Conservation (phyloP, 2,888 invertebrate genomes). For the Hyposoter didymator region DNA sequence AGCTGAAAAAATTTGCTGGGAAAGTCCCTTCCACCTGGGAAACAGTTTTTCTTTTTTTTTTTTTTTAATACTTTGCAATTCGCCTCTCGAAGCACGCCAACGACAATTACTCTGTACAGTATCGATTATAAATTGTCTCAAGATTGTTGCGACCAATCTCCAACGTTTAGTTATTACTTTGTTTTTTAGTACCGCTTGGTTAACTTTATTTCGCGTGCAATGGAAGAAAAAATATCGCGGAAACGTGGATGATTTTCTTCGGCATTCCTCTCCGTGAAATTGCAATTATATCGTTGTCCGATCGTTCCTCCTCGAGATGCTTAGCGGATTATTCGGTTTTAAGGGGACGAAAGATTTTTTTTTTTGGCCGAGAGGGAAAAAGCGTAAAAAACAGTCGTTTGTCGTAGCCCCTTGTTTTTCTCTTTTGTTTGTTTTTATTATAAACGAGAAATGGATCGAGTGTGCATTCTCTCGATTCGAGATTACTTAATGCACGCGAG, state of each 20-base stretch:
- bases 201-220: conserved; percentile 11
- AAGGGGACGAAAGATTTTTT: neutral
- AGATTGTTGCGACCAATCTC: conserved; percentile 23
- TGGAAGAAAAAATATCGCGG: neutral
- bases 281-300: neutral
- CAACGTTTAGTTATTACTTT: neutral
- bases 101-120: conserved; percentile 57
- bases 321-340: neutral
- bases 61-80: neutral
- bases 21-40: neutral
- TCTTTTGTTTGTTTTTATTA: conserved; percentile 28
- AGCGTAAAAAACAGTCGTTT: neutral
- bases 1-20: neutral
- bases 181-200: conserved; percentile 7
- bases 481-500: conserved; percentile 8
- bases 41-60: neutral
- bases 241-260: neutral
- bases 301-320: neutral
- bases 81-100: conserved; percentile 29
- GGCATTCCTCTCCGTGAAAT: conserved; percentile 18
- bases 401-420: conserved; percentile 26
- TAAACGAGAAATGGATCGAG: conserved; percentile 1
- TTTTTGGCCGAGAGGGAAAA: neutral
- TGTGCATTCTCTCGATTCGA: conserved; percentile 7
- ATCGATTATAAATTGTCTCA: conserved; percentile 45